phyloP scores from a whole-genome alignment of 53 echinoderm and acorn worm genomes.

The Temnopleurus reevesii region DNA sequence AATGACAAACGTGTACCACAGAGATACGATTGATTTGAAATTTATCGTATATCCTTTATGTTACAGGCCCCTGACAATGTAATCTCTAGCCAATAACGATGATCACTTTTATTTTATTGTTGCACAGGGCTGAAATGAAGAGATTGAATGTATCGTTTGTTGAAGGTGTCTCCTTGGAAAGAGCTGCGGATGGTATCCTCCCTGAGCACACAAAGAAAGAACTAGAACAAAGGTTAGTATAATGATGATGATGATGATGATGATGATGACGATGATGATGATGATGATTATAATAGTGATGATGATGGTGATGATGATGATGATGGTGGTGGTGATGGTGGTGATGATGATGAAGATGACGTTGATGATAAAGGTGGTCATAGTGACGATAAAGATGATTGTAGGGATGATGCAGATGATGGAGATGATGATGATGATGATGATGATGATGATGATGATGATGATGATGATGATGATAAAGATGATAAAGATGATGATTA shows the following conservation, averaged over 20 bases:
- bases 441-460: background rate
- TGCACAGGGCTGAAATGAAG: conserved; percentile 1
- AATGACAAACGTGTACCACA: too few relatives aligned
- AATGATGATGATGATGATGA: background rate
- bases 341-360: background rate
- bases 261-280: background rate
- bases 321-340: background rate
- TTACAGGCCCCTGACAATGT: too few relatives aligned
- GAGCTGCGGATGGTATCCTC: background rate
- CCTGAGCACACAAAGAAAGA: conserved; percentile 44
- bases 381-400: background rate
- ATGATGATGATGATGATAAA: conserved; percentile 1
- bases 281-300: background rate
- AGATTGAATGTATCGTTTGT: conserved; percentile 3
- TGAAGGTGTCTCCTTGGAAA: background rate
- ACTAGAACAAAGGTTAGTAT: conserved; percentile 33
- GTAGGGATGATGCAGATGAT: background rate
- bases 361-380: background rate
- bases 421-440: conserved; percentile 11
- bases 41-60: too few relatives aligned
- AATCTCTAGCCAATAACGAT: too few relatives aligned
- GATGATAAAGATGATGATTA: too few relatives aligned
- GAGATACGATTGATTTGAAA: too few relatives aligned
- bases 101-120: background rate
- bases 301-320: background rate